Base-by-base conservation (phyloP, 2,797 vertebrate genomes). In the Acanthornis magna region DNA sequence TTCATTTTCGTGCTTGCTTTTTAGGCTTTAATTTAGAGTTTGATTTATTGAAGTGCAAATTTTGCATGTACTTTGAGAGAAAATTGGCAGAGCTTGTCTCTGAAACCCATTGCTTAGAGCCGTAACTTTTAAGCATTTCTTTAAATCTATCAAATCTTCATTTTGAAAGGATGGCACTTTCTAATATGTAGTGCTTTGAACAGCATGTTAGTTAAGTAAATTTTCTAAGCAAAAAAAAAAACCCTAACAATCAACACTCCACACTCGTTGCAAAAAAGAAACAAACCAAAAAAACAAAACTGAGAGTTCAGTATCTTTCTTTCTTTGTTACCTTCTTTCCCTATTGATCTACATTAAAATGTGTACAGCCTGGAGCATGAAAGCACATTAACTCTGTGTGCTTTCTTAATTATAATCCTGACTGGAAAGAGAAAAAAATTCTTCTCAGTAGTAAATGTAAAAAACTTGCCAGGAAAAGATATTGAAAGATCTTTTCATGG, bases 331-430 rank as follows among this genome's bases (percentile, higher is more conserved):
- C 40, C 13, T 82, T 72, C 5, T 82, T 85, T 61, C 20, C 11
- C 9, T 74, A 42, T 40, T 85, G 51, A 88, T 85, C 57, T 91
- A 10, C 67, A 60, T 91, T 86, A 89, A 89, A 94, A 89, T 43
- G 12, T 38, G 42, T 45, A n/a, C 67, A 75, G 43, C 53, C 66
- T 71, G 16, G 18, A 85, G 50, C 63, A 89, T 58, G 47, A 93
- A 91, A 88, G 27, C 43, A 63, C 54, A 92, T 89, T 86, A 74
- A 78, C 13, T 77, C 70, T 60, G 11, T 81, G 16, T 77, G 32
- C 23, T 86, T 91, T 85, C 50, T 92, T 94, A 92, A 89, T 92
- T 94, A 74, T 77, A 93, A 63, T 58, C 29, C 54, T 89, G 50
- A 50, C 54, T 81, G 25, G 25, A 89, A 88, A 83, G 8, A 68